Percentiles rank a stretch among this genome's conserved stretches.
Conservation (phyloP, 2,113 vertebrate genomes). For the Prochilodus magdalenae region DNA sequence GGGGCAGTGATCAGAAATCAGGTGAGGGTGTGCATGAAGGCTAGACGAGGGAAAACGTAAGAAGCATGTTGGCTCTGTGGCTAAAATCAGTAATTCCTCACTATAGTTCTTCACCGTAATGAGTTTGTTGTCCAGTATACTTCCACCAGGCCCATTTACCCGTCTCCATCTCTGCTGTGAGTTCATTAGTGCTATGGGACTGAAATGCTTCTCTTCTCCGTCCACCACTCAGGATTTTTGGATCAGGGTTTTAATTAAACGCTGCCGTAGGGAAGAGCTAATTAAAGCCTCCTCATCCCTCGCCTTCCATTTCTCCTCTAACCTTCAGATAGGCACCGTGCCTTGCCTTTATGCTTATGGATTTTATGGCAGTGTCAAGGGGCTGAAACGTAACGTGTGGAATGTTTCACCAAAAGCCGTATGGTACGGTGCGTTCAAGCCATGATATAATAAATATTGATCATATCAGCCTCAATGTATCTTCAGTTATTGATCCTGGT, state of each 20-base stretch:
- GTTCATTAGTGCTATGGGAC: constrained; percentile 39
- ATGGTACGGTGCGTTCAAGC: too few relatives aligned
- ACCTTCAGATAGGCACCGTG: not conserved
- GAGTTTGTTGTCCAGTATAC: not conserved
- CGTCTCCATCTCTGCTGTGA: constrained; percentile 74
- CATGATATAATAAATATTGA: too few relatives aligned
- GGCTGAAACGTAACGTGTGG: too few relatives aligned
- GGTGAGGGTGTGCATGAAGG: too few relatives aligned
- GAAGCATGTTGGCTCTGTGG: too few relatives aligned
- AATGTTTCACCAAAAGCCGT: not conserved
- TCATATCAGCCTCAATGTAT: too few relatives aligned
- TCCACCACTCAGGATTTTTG: constrained; percentile 16
- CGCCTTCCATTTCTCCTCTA: not conserved
- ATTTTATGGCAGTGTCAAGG: not conserved
- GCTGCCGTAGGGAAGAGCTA: constrained; percentile 31
- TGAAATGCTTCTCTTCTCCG: not conserved
- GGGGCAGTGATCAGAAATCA: too few relatives aligned
- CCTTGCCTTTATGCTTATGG: not conserved
- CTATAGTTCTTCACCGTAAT: too few relatives aligned
- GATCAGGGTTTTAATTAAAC: constrained; percentile 41
- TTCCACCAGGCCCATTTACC: not conserved
- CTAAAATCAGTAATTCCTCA: too few relatives aligned
- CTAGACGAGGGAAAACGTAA: too few relatives aligned
- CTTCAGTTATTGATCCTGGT: too few relatives aligned
- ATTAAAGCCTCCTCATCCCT: constrained; percentile 22